Percentiles rank a stretch among this genome's conserved stretches.
Conservation (phyloP, 2,888 invertebrate genomes). For the Alitta virens region DNA sequence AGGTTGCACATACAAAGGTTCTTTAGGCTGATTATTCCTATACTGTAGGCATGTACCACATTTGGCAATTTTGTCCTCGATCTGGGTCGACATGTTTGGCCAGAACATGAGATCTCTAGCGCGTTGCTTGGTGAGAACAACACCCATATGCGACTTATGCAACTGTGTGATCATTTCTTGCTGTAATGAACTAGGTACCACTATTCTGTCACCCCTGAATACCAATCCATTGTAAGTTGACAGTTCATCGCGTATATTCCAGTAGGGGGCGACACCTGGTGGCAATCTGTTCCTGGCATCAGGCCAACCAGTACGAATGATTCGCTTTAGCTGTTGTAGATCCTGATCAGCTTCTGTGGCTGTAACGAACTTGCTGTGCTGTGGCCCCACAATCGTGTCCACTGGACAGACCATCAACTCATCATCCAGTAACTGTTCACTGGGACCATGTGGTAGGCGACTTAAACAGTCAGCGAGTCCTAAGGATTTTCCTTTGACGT, state of each 20-base stretch:
- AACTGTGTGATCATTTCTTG: not conserved
- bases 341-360: not conserved
- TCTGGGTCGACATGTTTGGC: not conserved
- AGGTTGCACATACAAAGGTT: too few species aligned
- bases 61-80: not conserved
- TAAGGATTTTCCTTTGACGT: not conserved
- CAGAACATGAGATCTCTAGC: not conserved
- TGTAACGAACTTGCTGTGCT: not conserved
- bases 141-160: not conserved
- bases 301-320: not conserved
- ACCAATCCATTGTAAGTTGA: not conserved
- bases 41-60: too few species aligned
- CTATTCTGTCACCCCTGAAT: not conserved
- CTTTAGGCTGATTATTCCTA: too few species aligned
- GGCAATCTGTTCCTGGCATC: not conserved
- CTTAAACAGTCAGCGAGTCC: not conserved
- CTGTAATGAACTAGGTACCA: not conserved
- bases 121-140: not conserved
- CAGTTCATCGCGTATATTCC: not conserved
- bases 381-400: not conserved
- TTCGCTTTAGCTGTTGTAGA: not conserved
- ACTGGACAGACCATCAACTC: not conserved
- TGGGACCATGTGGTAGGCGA: not conserved
- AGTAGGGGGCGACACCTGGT: not conserved
- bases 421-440: not conserved